Conservation (phyloP, 1,140 invertebrate species). For the Monochamus saltuarius region DNA sequence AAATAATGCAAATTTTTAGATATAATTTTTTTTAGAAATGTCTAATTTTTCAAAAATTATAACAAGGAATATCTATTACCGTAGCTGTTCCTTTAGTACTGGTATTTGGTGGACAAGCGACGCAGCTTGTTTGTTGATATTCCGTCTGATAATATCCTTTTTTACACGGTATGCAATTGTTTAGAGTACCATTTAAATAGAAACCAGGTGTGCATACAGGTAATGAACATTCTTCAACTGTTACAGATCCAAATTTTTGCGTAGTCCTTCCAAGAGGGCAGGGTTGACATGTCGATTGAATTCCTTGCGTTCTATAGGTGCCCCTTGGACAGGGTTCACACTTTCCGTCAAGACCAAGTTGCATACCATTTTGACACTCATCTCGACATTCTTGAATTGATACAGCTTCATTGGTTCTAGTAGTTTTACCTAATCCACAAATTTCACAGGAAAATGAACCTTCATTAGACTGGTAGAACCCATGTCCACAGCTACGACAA, state of each 20-base stretch:
- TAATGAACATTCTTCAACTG: slow-evolving; percentile 87
- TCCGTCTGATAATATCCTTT: slow-evolving; percentile 93
- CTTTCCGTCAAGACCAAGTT: slow-evolving; percentile 82
- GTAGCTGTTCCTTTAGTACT: slow-evolving; percentile 82
- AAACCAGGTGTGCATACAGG: slow-evolving; percentile 83
- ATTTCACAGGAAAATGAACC: slow-evolving; percentile 87
- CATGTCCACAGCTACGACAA: slow-evolving; percentile 90
- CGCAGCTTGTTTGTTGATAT: slow-evolving; percentile 83
- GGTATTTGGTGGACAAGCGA: slow-evolving; percentile 88
- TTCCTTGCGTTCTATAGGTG: slow-evolving; percentile 84
- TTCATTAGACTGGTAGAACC: slow-evolving; percentile 89
- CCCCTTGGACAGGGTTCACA: slow-evolving; percentile 92
- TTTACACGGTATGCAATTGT: slow-evolving; percentile 85
- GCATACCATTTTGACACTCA: slow-evolving; percentile 88
- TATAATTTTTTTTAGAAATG: too few relatives aligned
- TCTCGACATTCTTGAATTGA: slow-evolving; percentile 85
- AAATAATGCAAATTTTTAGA: too few relatives aligned
- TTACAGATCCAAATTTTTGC: slow-evolving; percentile 74
- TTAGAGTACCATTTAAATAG: slow-evolving; percentile 80
- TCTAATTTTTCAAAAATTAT: background rate
- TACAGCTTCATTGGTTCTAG: slow-evolving; percentile 85
- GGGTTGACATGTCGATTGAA: slow-evolving; percentile 82
- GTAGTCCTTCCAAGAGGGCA: slow-evolving; percentile 91
- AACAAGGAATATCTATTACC: slow-evolving; percentile 56
- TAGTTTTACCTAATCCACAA: slow-evolving; percentile 91